Evolutionary conservation across 2,888 invertebrate genomes (phyloP), one percentile per base, ranked within the genome.

Genomic region (Augiades crinisus): DNA sequence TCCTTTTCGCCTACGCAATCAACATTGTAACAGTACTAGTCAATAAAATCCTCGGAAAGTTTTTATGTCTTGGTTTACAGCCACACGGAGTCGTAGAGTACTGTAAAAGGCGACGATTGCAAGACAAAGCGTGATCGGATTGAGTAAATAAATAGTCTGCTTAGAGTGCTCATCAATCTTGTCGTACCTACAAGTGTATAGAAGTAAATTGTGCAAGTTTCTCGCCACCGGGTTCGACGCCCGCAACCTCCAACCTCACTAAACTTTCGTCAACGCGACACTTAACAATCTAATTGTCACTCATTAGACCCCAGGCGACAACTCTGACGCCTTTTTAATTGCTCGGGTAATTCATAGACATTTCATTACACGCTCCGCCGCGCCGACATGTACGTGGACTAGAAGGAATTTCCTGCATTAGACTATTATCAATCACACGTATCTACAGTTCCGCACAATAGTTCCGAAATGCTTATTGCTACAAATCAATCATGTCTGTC

Each of bases 201-300:
- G 40, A 72, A 79, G 78, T 78, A 78, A 78, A 79, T 82, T 82
- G 80, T 81, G 77, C 75, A 82, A 83, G 77, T 78, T 78, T 70
- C 76, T 74, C 60, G 50, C 52, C 56, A 46, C 59, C 62, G 75
- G 69, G 85, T 78, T 85, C 84, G 79, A 74, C 76, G 84, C 65
- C 79, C 83, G 77, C 75, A 76, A 80, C 75, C 78, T 77, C 75
- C 75, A 78, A 81, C 81, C 80, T 82, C 70, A 75, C 81, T 81
- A 80, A 82, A 84, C 80, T 78, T 80, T 79, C 77, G 75, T 70
- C 75, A 78, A 70, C 75, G 72, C 75, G 78, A 81, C 81, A 78
- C 76, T 82, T 81, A 76, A 83, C 82, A 79, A 84, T 86, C 81
- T 85, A 84, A 87, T 86, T 85, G 81, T 80, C 77, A 70, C 80